phyloP scores from a whole-genome alignment of 2,113 vertebrate genomes.

The Dascyllus trimaculatus region DNA sequence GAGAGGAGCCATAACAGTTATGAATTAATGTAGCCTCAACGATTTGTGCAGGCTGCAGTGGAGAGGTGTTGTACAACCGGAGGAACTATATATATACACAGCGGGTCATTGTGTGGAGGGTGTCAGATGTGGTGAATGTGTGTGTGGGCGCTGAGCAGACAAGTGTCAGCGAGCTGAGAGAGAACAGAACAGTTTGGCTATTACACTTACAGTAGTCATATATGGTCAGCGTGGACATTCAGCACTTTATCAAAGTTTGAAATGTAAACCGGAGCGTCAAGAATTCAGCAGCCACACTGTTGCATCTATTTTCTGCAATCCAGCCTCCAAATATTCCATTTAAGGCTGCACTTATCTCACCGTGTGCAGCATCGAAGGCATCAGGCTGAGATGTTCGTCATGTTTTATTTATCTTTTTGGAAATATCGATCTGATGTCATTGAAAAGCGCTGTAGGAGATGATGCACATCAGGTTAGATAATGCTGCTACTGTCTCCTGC shows the following conservation, averaged over 20 bases:
- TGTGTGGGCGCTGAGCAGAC: constrained; percentile 21
- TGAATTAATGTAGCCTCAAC: constrained; percentile 11
- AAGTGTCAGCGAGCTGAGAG: constrained; percentile 43
- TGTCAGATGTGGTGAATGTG: constrained; percentile 32
- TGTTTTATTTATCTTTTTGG: constrained; percentile 16
- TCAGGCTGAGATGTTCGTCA: neutral
- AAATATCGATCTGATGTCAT: constrained; percentile 11
- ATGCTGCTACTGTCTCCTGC: constrained; percentile 7
- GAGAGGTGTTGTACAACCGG: neutral
- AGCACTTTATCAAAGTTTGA: constrained; percentile 57
- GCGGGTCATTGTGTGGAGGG: constrained; percentile 25
- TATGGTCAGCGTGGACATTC: constrained; percentile 70
- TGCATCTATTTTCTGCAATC: constrained; percentile 35
- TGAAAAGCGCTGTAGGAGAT: neutral
- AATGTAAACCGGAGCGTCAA: constrained; percentile 61
- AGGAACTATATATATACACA: constrained; percentile 18
- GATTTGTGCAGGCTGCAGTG: constrained; percentile 22
- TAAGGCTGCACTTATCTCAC: constrained; percentile 43
- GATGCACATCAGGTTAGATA: constrained; percentile 35
- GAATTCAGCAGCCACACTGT: constrained; percentile 12
- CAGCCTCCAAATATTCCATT: constrained; percentile 53
- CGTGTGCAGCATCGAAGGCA: neutral
- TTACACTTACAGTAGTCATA: constrained; percentile 47
- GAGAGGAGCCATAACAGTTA: neutral
- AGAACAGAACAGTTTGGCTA: constrained; percentile 61